Evolutionary conservation across 2,888 invertebrate species (phyloP), one percentile per base, ranked within the genome.

Genomic region (Allygus modestus): DNA sequence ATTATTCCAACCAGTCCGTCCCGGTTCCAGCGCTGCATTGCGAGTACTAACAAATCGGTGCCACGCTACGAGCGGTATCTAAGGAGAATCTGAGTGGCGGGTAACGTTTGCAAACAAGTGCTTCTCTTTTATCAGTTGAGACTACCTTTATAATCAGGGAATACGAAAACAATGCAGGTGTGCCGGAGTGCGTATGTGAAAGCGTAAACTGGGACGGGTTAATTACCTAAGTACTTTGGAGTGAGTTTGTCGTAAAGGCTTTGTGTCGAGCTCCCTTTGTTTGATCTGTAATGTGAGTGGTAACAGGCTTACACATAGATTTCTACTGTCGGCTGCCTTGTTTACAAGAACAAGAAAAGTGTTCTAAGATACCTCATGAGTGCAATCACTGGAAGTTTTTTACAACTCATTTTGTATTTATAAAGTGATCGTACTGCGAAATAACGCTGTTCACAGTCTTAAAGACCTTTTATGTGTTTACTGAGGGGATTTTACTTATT

Each of bases 241-340:
- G 71, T 71, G 71, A 71, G 71, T 71, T 71, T 71, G 71, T 37
- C 71, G 71, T 71, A 71, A 71, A 71, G 41, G 71, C 71, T 71
- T 71, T 71, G 71, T 71, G 71, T 23, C 15, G 65, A 71, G 41
- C 41, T 71, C 20, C 71, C 41, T 71, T 71, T 71, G 71, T 71
- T 71, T 37, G 71, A 71, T 71, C 41, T 71, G 71, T 71, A 71
- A 37, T 71, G 71, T 23, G 41, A 41, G 65, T 65, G 65, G 65
- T 31, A 65, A 65, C 5, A 54, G 54, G 20, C 20, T 1, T 11
- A 7, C 17, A 46, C 46, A 46, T 12, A 15, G 37, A 37, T 37
- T 37, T 7, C 37, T 7, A 46, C 46, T 46, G 46, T 11, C 46
- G 46, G 46, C 46, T 46, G 5, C 9, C 17, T 15, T 15, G 46